Evolutionary conservation across 2,888 invertebrate genomes (phyloP), one percentile per base, ranked within the genome.

Genomic region (Harpagoxenus sublaevis): DNA sequence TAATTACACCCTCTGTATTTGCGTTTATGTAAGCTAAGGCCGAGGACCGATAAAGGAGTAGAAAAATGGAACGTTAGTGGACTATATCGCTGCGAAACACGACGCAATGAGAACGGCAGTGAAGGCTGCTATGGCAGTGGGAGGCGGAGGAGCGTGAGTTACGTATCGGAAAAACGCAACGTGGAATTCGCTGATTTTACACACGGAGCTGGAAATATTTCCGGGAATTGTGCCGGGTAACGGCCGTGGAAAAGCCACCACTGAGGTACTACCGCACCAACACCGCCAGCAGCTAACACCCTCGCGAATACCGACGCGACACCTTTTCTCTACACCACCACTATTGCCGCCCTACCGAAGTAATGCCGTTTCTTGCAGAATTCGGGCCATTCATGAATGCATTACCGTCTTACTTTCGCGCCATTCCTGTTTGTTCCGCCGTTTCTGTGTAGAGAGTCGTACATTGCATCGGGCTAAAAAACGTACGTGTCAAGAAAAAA

Each of bases 341-440:
- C 83, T 39, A 28, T 39, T 0, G 6, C 5, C 2, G 74, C 71
- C 53, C 42, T n/a, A 62, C 68, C 83, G 84, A 83, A 88, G 88
- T 92, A 92, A 92, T 90, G 88, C 90, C 88, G 85, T 92, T 94
- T 92, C 92, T 92, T 89, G 88, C 86, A 79, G 57, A 87, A 88
- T 88, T 89, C 88, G 88, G 89, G 88, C 89, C 92, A 89, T 92
- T 93, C 93, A 92, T 92, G 93, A 93, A 94, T 94, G 93, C 93
- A 92, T 94, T 93, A 93, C 89, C 91, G 78, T 85, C 86, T 88
- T 87, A 88, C 87, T 84, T 89, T 88, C 84, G 28, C 81, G 81
- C 68, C 77, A 63, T 70, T 85, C 79, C 79, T 88, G 85, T 85
- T 89, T 85, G 83, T 85, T 89, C 84, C 35, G 39, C 66, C 53